Evolutionary conservation across 1,140 invertebrate species (phyloP).

Genomic region (Uloborus diversus): DNA sequence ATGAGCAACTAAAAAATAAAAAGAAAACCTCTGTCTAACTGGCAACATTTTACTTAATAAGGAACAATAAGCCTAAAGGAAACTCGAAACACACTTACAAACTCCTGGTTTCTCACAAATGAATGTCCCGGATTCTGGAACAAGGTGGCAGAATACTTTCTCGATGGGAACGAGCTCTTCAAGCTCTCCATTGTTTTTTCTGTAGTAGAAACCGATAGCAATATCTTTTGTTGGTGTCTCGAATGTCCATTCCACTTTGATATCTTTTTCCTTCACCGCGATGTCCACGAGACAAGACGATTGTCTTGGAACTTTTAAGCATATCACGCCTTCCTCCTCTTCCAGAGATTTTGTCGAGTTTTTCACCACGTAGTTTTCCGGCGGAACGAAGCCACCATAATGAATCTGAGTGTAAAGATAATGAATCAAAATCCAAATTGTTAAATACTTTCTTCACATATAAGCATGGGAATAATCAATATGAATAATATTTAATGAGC

Average conservation of each 20-base stretch:
- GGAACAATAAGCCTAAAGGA: not conserved
- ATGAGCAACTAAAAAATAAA: too few relatives aligned
- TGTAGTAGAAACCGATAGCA: constrained; percentile 1
- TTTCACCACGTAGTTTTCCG: constrained; percentile 3
- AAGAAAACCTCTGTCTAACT: too few relatives aligned
- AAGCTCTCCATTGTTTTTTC: not conserved
- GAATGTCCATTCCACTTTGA: constrained; percentile 25
- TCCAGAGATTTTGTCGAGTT: not conserved
- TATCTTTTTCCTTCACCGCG: not conserved
- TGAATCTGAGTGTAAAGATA: constrained; percentile 18
- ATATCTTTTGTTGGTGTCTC: constrained; percentile 29
- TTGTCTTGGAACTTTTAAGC: not conserved
- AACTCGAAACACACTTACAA: constrained; percentile 21
- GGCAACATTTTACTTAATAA: too few relatives aligned
- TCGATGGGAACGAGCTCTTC: constrained; percentile 20
- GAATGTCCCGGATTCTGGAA: constrained; percentile 22
- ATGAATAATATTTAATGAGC: too few relatives aligned
- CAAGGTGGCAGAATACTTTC: constrained; percentile 25
- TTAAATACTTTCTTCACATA: too few relatives aligned
- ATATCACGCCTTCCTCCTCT: not conserved
- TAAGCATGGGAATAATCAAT: too few relatives aligned
- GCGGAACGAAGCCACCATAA: constrained; percentile 8
- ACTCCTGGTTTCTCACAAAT: constrained; percentile 19
- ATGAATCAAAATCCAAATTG: too few relatives aligned
- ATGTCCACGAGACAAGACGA: not conserved